Percentiles rank a stretch among this genome's conserved stretches.
phyloP scores from a whole-genome alignment of 2,797 vertebrate species.

The Acanthurus lineatus region DNA sequence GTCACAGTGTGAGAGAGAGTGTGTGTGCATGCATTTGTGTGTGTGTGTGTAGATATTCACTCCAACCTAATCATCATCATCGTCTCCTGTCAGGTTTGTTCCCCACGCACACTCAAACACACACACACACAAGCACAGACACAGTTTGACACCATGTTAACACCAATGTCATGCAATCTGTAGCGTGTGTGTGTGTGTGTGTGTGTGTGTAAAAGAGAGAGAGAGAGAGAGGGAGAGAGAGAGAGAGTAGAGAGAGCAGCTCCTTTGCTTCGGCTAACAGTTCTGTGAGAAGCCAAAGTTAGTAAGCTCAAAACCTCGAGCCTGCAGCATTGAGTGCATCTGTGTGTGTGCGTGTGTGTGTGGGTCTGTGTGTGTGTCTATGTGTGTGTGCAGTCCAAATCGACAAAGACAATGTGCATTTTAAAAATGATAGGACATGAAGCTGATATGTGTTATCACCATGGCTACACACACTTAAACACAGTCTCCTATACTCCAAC shows the following conservation, averaged over 20 bases:
- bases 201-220: neutral
- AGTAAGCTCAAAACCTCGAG: conserved; percentile 29
- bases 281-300: conserved; percentile 29
- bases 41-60: neutral
- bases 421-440: neutral
- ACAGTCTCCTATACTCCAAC: neutral
- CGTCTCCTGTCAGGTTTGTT: conserved; percentile 18
- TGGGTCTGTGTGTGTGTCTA: neutral
- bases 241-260: neutral
- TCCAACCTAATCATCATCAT: conserved; percentile 40
- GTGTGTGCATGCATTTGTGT: neutral
- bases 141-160: conserved; percentile 40
- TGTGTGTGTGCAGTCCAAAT: neutral
- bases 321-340: neutral
- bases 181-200: neutral
- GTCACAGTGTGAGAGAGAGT: neutral
- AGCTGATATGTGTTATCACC: conserved; percentile 5
- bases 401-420: neutral
- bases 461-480: neutral
- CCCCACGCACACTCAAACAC: neutral
- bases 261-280: conserved; percentile 21
- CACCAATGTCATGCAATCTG: conserved; percentile 26
- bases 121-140: conserved; percentile 1
- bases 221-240: neutral
- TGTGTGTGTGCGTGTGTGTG: conserved; percentile 7